These are phyloP conservation scores for Tenebrio molitor DNA, from an alignment of 1,140 invertebrate species.

Conservation along the genomic window DNA sequence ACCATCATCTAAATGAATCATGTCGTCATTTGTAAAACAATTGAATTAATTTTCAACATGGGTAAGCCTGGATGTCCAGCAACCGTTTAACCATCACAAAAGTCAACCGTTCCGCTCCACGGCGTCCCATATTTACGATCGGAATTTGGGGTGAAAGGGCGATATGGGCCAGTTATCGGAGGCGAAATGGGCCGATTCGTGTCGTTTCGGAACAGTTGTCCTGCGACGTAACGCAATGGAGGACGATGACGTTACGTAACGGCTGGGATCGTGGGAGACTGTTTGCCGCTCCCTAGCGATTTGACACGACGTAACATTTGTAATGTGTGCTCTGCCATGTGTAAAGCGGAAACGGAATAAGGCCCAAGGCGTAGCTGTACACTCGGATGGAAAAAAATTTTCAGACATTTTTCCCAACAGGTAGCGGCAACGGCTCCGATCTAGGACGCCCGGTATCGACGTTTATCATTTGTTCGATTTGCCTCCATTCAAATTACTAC, in stretches of 20 bases:
- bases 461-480: constrained; percentile 7
- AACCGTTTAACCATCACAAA: constrained; percentile 57
- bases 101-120: constrained; percentile 55
- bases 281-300: constrained; percentile 53
- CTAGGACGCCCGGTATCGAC: constrained; percentile 13
- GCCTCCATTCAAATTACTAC: constrained; percentile 30
- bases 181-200: constrained; percentile 55
- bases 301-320: constrained; percentile 58
- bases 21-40: constrained; percentile 62
- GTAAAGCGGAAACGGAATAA: constrained; percentile 65
- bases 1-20: constrained; percentile 52
- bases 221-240: constrained; percentile 34
- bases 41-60: constrained; percentile 67
- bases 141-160: constrained; percentile 53
- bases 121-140: constrained; percentile 57
- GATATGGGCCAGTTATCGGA: constrained; percentile 52
- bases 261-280: constrained; percentile 52
- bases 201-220: constrained; percentile 58
- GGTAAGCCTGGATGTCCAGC: constrained; percentile 59
- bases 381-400: constrained; percentile 58
- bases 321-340: constrained; percentile 65
- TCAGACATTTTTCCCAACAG: constrained; percentile 55
- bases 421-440: constrained; percentile 29
- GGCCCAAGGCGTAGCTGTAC: constrained; percentile 58
- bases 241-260: too few relatives aligned